A percentile compares a stretch with the other conserved stretches of the same genome.
phyloP scores from a whole-genome alignment of 2,797 vertebrate genomes.

The Odontamblyopus lacepedii region DNA sequence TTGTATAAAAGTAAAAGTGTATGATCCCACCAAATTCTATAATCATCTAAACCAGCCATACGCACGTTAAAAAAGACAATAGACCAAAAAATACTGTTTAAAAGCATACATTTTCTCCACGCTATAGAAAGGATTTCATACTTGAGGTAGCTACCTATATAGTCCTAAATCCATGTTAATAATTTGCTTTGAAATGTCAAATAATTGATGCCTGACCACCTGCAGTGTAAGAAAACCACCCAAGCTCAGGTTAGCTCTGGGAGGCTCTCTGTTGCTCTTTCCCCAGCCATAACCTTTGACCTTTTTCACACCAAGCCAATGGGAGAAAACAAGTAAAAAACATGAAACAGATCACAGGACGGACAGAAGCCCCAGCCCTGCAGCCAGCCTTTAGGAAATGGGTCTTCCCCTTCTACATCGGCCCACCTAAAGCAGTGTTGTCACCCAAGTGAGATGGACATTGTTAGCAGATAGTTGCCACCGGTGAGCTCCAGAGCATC shows the following conservation, averaged over 20 bases:
- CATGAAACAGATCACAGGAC: conserved; percentile 75
- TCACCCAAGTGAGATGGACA: conserved; percentile 82
- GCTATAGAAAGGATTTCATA: no score
- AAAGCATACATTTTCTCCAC: conserved; percentile 46
- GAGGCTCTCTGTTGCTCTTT: conserved; percentile 55
- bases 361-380: conserved; percentile 66
- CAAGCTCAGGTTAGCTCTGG: conserved; percentile 46
- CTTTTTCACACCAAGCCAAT: conserved; percentile 67
- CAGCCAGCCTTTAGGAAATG: conserved; percentile 78
- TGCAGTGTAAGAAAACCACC: conserved; percentile 21
- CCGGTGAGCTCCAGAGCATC: conserved; percentile 64
- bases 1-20: no score
- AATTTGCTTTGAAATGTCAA: conserved; percentile 21
- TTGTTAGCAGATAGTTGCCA: conserved; percentile 90
- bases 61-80: not conserved
- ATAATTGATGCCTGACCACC: conserved; percentile 28
- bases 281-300: conserved; percentile 63
- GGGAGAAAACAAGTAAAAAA: conserved; percentile 62
- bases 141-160: no score
- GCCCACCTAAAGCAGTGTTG: conserved; percentile 74
- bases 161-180: no score
- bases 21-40: no score
- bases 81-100: not conserved
- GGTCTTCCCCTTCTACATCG: conserved; percentile 62
- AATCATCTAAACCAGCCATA: no score